Evolutionary conservation across 1,140 invertebrate genomes (phyloP).

Genomic region (Hetaerina americana): DNA sequence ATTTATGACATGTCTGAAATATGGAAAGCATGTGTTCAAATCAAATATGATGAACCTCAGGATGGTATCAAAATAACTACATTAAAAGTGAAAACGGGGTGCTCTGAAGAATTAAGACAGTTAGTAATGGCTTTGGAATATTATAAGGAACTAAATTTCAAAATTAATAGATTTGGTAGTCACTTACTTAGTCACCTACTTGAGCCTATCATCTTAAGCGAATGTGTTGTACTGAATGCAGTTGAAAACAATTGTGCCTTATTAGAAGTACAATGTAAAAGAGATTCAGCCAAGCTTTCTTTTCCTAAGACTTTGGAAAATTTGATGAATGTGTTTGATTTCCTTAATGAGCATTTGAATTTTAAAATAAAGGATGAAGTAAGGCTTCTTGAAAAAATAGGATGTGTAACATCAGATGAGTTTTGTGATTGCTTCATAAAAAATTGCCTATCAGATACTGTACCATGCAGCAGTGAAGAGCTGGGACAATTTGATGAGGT

Average conservation of each 20-base stretch:
- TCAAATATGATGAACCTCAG: constrained; percentile 20
- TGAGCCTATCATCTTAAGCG: constrained; percentile 36
- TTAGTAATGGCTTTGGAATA: constrained; percentile 34
- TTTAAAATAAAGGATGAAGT: constrained; percentile 32
- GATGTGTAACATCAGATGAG: constrained; percentile 41
- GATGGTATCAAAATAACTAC: constrained; percentile 16
- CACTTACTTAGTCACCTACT: constrained; percentile 39
- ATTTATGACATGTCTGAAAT: constrained; percentile 29
- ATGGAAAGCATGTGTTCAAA: constrained; percentile 33
- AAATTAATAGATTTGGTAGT: constrained; percentile 33
- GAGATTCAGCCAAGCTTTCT: constrained; percentile 29
- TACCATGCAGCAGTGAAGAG: constrained; percentile 58
- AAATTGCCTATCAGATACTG: constrained; percentile 57
- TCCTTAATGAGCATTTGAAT: constrained; percentile 42
- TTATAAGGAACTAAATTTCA: constrained; percentile 31
- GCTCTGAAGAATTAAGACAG: constrained; percentile 28
- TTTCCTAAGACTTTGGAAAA: constrained; percentile 47
- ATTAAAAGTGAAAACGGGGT: constrained; percentile 24
- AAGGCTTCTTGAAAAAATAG: constrained; percentile 46
- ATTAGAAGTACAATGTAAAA: constrained; percentile 32
- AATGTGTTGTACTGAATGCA: constrained; percentile 29
- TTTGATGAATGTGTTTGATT: constrained; percentile 42
- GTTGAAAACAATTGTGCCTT: constrained; percentile 28
- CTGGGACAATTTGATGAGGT: constrained; percentile 49
- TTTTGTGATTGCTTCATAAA: constrained; percentile 53